phyloP scores from a whole-genome alignment of 2,888 invertebrate genomes.

The Chalcosyrphus nemorum region DNA sequence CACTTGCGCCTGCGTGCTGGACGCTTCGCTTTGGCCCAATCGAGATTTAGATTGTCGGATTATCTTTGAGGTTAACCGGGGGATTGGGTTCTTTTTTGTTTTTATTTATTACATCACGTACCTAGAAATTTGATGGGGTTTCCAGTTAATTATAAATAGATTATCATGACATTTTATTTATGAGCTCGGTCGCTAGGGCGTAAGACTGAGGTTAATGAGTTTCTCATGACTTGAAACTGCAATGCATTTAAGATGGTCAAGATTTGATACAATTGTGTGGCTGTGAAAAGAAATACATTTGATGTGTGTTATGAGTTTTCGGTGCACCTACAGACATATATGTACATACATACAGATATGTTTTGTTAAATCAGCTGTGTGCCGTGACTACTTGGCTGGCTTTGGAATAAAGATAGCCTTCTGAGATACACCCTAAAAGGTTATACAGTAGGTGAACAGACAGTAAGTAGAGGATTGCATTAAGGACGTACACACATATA shows the following conservation, averaged over 20 bases:
- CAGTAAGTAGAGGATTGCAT: too few species aligned
- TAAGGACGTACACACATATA: too few species aligned
- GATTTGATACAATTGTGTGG: too few species aligned
- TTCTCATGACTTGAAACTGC: slow-evolving; percentile 7
- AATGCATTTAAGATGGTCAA: neutral
- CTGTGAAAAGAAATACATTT: neutral
- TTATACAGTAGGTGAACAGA: too few species aligned
- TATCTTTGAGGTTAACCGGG: slow-evolving; percentile 1
- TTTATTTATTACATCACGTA: slow-evolving; percentile 63
- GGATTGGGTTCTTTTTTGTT: neutral
- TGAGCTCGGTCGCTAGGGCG: neutral
- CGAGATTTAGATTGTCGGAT: slow-evolving; percentile 34
- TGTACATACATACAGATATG: too few species aligned
- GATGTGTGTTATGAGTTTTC: neutral
- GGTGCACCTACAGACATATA: too few species aligned
- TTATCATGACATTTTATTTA: slow-evolving; percentile 39
- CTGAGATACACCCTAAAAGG: too few species aligned
- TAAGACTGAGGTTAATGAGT: slow-evolving; percentile 6
- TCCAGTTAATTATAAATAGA: slow-evolving; percentile 42
- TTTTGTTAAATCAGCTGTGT: too few species aligned
- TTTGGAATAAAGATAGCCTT: too few species aligned
- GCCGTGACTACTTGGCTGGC: too few species aligned
- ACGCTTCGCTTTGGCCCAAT: slow-evolving; percentile 16
- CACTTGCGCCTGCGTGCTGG: slow-evolving; percentile 43
- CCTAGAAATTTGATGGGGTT: slow-evolving; percentile 47